Base-by-base conservation (phyloP, 1,140 invertebrate genomes). In the Pseudomyrmex pallidus region DNA sequence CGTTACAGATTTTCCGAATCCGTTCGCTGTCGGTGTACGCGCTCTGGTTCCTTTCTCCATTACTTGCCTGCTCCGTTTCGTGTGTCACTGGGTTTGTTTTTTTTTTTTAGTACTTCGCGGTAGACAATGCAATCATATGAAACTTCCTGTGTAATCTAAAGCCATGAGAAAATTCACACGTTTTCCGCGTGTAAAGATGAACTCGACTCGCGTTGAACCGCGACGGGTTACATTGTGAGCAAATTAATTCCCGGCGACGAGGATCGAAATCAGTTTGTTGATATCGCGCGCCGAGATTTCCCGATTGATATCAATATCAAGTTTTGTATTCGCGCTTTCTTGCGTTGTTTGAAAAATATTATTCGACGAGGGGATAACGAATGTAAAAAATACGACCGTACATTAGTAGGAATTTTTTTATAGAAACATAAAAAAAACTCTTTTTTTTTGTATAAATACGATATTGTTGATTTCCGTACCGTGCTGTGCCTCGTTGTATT, bases 111-210 rank as follows among this genome's bases (percentile, higher is more conserved):
- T 73, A 17, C 50, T 88, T 85, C 82, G 17, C 10, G 56, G 13
- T 76, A 82, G 56, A 88, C 82, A 86, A 89, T 86, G 68, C 56
- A 78, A 88, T 88, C 86, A 66, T 84, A 66, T 84, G 74, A 89
- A 82, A 72, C 57, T 76, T 78, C 73, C 78, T 66, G 68, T 59
- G 77, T 57, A 67, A 88, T 84, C 80, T 74, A 57, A 72, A 77
- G 82, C 62, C 83, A 84, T 88, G 85, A 63, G 87, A 89, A 85
- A 72, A 67, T 89, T 87, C 85, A 59, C 85, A 89, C 82, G 85
- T 82, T 89, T 82, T 72, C 61, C 57, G 84, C 22, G 35, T 54
- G 59, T 59, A 72, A 84, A 86, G 82, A 70, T 59, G 50, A 48
- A 59, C n/a, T 48, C n/a, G 20, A 15, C 50, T 70, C 54, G 67